A percentile compares a stretch with the other conserved stretches of the same genome.
Evolutionary conservation across 2,888 invertebrate species (phyloP).

Genomic region (Ligdia adustata): DNA sequence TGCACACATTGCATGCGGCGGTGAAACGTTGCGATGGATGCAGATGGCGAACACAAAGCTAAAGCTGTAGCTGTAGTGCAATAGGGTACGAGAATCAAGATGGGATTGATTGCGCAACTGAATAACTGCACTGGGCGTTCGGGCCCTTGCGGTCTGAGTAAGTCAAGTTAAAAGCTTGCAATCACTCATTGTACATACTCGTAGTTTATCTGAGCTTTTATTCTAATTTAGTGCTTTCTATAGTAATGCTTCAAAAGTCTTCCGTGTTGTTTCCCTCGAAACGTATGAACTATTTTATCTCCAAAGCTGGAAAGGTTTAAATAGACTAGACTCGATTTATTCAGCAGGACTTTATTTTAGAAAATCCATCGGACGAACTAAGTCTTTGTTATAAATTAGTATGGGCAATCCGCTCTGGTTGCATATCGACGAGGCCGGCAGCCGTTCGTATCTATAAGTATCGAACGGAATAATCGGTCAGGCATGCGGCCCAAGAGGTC

Average conservation of each 20-base stretch:
- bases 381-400: constrained; percentile 16
- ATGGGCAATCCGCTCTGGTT: constrained; percentile 17
- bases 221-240: no score
- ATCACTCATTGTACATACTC: constrained; percentile 9
- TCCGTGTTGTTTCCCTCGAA: no score
- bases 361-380: neutral
- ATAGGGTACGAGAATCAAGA: constrained; percentile 36
- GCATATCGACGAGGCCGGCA: constrained; percentile 29
- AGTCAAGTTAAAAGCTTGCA: constrained; percentile 15
- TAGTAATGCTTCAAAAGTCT: no score
- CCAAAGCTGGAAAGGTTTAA: no score
- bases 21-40: constrained; percentile 16
- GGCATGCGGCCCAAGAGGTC: constrained; percentile 70
- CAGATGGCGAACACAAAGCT: constrained; percentile 10
- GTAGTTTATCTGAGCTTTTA: no score
- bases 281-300: no score
- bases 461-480: constrained; percentile 51
- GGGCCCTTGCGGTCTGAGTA: constrained; percentile 14
- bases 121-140: constrained; percentile 16
- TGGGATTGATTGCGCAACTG: constrained; percentile 45
- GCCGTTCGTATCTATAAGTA: constrained; percentile 55
- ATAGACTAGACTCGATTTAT: no score
- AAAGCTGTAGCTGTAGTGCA: constrained; percentile 36
- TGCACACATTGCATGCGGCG: constrained; percentile 37
- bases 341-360: no score